phyloP scores from a whole-genome alignment of 2,888 invertebrate genomes.

The Aporophyla lueneburgensis region DNA sequence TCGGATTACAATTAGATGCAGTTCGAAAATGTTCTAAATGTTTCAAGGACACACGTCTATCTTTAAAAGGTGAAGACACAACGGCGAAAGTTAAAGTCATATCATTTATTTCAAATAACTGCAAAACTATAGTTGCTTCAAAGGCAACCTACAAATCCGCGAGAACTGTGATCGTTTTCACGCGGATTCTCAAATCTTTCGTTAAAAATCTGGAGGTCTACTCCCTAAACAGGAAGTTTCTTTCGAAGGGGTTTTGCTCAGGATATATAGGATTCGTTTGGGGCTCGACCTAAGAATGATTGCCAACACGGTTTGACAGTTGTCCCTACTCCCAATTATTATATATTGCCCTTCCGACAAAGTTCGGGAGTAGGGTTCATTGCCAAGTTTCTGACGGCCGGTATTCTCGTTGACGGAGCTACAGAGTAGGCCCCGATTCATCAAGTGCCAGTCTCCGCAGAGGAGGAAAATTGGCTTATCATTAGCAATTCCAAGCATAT shows the following conservation, averaged over 20 bases:
- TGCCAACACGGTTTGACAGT: too few species aligned
- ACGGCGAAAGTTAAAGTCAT: background rate
- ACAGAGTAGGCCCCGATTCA: too few species aligned
- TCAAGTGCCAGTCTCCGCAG: background rate
- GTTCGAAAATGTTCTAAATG: background rate
- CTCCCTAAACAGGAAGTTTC: too few species aligned
- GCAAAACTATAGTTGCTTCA: background rate
- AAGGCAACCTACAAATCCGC: background rate
- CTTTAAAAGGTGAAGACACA: background rate
- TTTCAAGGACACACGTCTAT: background rate
- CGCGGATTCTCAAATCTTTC: background rate
- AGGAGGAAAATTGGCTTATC: background rate
- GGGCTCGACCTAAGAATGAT: too few species aligned
- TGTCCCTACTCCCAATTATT: too few species aligned
- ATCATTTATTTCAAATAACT: background rate
- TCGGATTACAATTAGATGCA: background rate
- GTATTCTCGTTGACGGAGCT: too few species aligned
- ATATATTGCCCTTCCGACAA: too few species aligned
- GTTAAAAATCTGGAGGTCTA: background rate
- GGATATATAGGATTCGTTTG: too few species aligned
- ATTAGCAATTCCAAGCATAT: constrained; percentile 14
- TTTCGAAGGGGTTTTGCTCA: too few species aligned
- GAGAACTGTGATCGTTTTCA: background rate
- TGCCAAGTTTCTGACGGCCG: too few species aligned
- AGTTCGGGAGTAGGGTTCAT: too few species aligned